Evolutionary conservation across 2,888 invertebrate genomes (phyloP).

Genomic region (Heteromyza rotundicornis): DNA sequence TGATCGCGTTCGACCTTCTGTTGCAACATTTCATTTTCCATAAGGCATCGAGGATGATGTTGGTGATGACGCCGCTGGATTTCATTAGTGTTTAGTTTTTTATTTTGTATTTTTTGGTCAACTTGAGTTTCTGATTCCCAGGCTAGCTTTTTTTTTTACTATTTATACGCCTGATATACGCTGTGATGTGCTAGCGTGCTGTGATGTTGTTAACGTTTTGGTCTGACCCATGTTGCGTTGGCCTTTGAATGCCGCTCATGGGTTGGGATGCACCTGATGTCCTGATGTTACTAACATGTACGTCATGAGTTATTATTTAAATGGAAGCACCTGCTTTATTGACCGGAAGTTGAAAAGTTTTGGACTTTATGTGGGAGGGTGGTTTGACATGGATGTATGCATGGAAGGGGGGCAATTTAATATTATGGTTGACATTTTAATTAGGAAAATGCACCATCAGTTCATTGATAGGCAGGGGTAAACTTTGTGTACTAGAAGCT

Average conservation of each 20-base stretch:
- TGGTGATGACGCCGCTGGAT: slow-evolving; percentile 26
- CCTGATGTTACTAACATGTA: slow-evolving; percentile 18
- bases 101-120: too few relatives aligned
- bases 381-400: not conserved
- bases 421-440: not conserved
- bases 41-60: slow-evolving; percentile 18
- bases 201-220: slow-evolving; percentile 20
- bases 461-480: too few relatives aligned
- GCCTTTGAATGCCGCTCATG: not conserved
- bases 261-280: slow-evolving; percentile 44
- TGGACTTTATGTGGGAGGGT: slow-evolving; percentile 40
- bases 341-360: slow-evolving; percentile 57
- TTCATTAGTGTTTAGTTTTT: slow-evolving; percentile 39
- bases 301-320: slow-evolving; percentile 26
- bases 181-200: slow-evolving; percentile 36
- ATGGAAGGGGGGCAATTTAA: not conserved
- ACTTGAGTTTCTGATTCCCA: slow-evolving; percentile 30
- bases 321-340: slow-evolving; percentile 48
- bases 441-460: too few relatives aligned
- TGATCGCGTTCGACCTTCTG: slow-evolving; percentile 30
- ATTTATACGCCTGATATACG: not conserved
- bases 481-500: too few relatives aligned
- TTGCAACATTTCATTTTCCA: slow-evolving; percentile 24
- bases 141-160: slow-evolving; percentile 45
- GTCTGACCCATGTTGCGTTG: not conserved